Conservation (phyloP, 2,113 vertebrate species). For the Megaptera novaeangliae region DNA sequence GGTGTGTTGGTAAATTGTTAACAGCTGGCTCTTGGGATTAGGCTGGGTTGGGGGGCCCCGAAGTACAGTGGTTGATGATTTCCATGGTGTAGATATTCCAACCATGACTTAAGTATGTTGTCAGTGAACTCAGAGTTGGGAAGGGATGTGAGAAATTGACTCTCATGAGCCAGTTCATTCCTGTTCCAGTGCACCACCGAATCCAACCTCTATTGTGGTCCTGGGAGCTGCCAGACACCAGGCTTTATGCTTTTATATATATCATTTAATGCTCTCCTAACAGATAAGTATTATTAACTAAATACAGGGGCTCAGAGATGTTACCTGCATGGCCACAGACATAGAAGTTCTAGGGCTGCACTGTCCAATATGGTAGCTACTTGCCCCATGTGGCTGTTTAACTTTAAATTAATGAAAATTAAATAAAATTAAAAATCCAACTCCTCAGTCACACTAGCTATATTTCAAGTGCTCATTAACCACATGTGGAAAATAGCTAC, state of each 20-base stretch:
- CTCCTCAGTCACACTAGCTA: neutral
- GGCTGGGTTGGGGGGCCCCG: neutral
- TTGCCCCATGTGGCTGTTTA: neutral
- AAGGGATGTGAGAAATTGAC: neutral
- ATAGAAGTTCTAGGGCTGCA: neutral
- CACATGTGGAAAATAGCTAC: neutral
- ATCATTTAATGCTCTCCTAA: neutral
- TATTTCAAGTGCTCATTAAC: neutral
- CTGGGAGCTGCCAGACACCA: neutral
- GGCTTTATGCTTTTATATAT: neutral
- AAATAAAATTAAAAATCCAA: neutral
- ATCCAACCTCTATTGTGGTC: neutral
- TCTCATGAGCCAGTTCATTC: neutral
- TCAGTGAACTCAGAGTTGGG: neutral
- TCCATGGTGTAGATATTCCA: neutral
- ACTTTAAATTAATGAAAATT: constrained; percentile 10
- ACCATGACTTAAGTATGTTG: neutral
- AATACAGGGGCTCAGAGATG: neutral
- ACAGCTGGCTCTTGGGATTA: neutral
- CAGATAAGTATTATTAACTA: neutral
- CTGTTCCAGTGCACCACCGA: neutral
- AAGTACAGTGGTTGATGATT: neutral
- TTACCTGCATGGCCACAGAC: neutral
- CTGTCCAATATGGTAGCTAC: neutral
- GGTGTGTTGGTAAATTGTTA: neutral